Evolutionary conservation across 2,888 invertebrate genomes (phyloP).

Genomic region (Mythimna ferrago): DNA sequence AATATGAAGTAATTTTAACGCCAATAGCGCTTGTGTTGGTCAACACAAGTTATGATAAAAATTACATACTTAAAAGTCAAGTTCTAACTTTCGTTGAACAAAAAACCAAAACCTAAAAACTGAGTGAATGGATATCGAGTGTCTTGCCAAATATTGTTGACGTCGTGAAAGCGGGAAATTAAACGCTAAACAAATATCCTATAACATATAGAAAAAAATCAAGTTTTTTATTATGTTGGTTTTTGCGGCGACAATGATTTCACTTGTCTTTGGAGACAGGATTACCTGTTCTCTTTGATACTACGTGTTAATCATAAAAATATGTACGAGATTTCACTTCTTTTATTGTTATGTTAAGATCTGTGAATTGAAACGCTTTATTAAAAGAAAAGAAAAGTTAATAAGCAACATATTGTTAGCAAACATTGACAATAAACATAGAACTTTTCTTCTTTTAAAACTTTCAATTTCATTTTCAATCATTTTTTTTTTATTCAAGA

Average conservation of each 20-base stretch:
- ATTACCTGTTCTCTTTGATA: conserved; percentile 21
- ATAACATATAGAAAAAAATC: conserved; percentile 17
- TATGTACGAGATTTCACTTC: background rate
- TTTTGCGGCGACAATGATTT: conserved; percentile 12
- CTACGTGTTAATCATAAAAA: background rate
- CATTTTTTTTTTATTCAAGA: background rate
- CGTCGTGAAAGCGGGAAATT: conserved; percentile 36
- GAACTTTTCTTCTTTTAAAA: background rate
- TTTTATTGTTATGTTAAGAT: background rate
- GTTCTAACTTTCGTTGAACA: conserved; percentile 24
- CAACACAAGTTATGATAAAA: too few relatives aligned
- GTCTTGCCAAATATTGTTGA: conserved; percentile 19
- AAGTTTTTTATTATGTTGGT: background rate
- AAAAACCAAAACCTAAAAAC: conserved; percentile 16
- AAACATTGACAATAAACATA: background rate
- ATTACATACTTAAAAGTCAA: background rate
- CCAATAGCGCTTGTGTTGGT: too few relatives aligned
- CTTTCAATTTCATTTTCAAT: background rate
- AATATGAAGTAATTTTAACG: too few relatives aligned
- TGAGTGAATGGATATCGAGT: conserved; percentile 39
- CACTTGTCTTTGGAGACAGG: conserved; percentile 34
- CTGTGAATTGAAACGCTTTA: background rate
- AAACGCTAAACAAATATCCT: conserved; percentile 25
- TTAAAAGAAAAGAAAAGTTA: background rate
- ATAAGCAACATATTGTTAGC: background rate